phyloP scores from a whole-genome alignment of 1,140 invertebrate genomes.

The Heliconius hewitsoni region DNA sequence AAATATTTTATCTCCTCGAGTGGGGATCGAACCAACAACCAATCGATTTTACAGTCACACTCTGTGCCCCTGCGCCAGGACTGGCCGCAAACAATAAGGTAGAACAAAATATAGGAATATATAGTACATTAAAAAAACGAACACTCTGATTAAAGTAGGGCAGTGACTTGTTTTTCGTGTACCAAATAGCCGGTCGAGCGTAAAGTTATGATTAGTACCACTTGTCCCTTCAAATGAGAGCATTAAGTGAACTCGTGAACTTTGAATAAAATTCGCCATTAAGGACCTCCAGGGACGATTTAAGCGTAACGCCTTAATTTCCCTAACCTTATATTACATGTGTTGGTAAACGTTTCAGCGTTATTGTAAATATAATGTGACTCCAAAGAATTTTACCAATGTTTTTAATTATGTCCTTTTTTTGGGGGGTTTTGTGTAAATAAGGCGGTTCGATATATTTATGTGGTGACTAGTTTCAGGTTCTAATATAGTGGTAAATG shows the following conservation, averaged over 20 bases:
- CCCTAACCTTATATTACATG: constrained; percentile 1
- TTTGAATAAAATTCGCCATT: constrained; percentile 20
- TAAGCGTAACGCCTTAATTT: constrained; percentile 25
- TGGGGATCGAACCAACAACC: no score
- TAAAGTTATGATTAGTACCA: constrained; percentile 19
- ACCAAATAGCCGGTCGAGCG: constrained; percentile 8
- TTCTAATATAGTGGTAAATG: no score
- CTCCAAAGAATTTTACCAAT: not conserved
- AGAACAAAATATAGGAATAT: not conserved
- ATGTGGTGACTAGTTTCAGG: not conserved
- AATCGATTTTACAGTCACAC: no score
- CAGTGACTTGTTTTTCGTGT: constrained; percentile 17
- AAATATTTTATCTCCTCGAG: no score
- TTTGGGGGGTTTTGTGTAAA: no score
- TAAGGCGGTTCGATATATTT: not conserved
- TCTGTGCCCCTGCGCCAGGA: no score
- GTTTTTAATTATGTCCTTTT: constrained; percentile 2
- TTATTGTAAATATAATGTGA: not conserved
- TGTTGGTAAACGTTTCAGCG: constrained; percentile 1
- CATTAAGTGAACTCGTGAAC: constrained; percentile 21
- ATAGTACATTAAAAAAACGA: not conserved
- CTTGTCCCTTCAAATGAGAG: constrained; percentile 28
- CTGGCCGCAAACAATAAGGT: not conserved
- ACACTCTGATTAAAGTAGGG: not conserved
- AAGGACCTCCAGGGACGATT: constrained; percentile 16